Evolutionary conservation across 2,888 invertebrate genomes (phyloP), one percentile per base, ranked within the genome.

Genomic region (Metellina segmentata): DNA sequence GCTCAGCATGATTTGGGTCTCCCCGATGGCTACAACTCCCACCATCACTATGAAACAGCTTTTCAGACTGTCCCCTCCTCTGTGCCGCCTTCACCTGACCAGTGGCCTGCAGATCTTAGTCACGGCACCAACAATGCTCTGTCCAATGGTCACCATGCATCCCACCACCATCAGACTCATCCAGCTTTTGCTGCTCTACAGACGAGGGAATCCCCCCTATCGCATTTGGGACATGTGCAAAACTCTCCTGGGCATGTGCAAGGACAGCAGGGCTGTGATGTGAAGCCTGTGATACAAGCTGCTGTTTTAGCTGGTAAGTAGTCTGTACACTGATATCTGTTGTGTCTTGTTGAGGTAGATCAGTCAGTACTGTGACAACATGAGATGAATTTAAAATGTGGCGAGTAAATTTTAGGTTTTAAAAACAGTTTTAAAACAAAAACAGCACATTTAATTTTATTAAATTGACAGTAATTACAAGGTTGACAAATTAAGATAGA

Each of bases 11-110:
- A 93, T 16, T 20, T 93, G 11, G 85, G 77, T 1, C 71, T 92
- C 6, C 86, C 92, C 8, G 93, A 93, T 51, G 77, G 81, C 13
- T 93, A 92, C 52, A 90, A 81, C 85, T 77, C 93, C 91, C 85
- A 93, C 74, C 91, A 92, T 49, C 93, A 93, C 34, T 94, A 94
- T 79, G 94, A 94, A 9, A 88, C 93, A 49, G 96, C 97, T 93
- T 97, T 97, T 95, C 97, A 97, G 95, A 96, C 97, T 90, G 97
- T 97, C 94, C 97, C 97, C 78, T 96, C 96, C 94, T 96, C 96
- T 94, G 95, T 96, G 19, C 93, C 93, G 13, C 93, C 93, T 51
- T 93, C 93, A 34, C 93, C 93, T 51, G 93, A 93, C 51, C 93
- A 93, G 79, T 93, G 94, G 93, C 90, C 93, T 0, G 88, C 89